Evolutionary conservation across 2,888 invertebrate species (phyloP).

Genomic region (Athetis lepigone): DNA sequence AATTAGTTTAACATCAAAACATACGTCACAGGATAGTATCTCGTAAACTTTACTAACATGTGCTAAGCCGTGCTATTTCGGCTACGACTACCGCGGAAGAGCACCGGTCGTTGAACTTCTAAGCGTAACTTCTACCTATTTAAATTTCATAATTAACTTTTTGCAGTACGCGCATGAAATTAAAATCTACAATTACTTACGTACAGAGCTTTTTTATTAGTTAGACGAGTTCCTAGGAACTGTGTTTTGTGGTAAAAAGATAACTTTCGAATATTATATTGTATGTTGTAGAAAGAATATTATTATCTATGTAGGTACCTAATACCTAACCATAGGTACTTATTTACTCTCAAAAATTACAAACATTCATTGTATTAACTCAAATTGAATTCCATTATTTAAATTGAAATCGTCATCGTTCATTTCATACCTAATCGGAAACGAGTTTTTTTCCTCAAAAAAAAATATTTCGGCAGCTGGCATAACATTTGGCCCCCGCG

Average conservation of each 20-base stretch:
- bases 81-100: slow-evolving; percentile 77
- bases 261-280: no score
- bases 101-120: slow-evolving; percentile 75
- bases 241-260: no score
- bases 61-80: slow-evolving; percentile 74
- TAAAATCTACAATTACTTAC: slow-evolving; percentile 43
- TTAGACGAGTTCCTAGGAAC: no score
- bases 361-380: not conserved
- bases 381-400: not conserved
- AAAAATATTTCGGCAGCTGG: slow-evolving; percentile 48
- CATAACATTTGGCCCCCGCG: slow-evolving; percentile 45
- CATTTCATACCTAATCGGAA: not conserved
- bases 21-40: slow-evolving; percentile 36
- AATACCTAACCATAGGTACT: no score
- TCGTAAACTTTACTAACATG: slow-evolving; percentile 61
- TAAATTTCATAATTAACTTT: slow-evolving; percentile 67
- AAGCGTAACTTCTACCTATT: slow-evolving; percentile 68
- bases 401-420: no score
- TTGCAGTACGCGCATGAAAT: slow-evolving; percentile 50
- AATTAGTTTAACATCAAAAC: slow-evolving; percentile 24
- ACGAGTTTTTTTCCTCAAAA: not conserved
- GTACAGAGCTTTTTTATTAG: slow-evolving; percentile 34
- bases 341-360: not conserved
- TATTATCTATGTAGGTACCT: no score
- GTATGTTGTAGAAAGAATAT: no score